Percentiles rank a stretch among this genome's conserved stretches.
These are phyloP conservation scores for Orcinus orca DNA, from an alignment of 2,113 vertebrate species.

Conservation along the genomic window DNA sequence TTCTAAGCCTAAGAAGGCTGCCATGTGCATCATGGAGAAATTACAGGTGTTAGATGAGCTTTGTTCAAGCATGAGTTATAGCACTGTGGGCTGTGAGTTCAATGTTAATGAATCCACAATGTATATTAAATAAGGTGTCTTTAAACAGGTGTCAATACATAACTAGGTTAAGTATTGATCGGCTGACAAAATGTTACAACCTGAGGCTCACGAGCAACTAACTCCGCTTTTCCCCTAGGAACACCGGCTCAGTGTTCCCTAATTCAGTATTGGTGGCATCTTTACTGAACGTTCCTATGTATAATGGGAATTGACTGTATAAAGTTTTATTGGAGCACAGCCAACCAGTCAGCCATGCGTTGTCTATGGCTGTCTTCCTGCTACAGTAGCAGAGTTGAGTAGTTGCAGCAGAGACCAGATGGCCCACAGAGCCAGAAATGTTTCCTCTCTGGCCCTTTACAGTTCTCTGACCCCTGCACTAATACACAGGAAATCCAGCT, in stretches of 20 bases:
- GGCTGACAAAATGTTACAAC: background rate
- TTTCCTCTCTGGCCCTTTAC: background rate
- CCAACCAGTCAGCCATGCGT: fast-evolving
- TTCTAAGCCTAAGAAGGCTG: background rate
- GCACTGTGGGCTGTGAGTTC: background rate
- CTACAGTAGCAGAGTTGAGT: fast-evolving
- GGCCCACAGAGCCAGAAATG: background rate
- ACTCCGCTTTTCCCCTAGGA: no score
- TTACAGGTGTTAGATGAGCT: fast-evolving
- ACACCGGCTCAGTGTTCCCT: background rate
- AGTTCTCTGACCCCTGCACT: background rate
- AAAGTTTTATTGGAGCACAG: background rate
- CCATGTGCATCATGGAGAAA: fast-evolving
- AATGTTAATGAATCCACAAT: fast-evolving
- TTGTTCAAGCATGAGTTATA: fast-evolving
- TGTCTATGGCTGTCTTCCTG: background rate
- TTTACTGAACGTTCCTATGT: background rate
- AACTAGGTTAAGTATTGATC: background rate
- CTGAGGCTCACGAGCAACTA: background rate
- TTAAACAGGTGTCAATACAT: background rate
- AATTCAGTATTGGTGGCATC: fast-evolving
- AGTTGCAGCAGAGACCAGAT: fast-evolving
- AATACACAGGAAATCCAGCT: background rate
- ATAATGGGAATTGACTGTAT: fast-evolving
- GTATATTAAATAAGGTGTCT: no score